These are phyloP conservation scores for Virgularia gustaviana DNA, from an alignment of 92 coral and sea anemone genomes.

Conservation along the genomic window DNA sequence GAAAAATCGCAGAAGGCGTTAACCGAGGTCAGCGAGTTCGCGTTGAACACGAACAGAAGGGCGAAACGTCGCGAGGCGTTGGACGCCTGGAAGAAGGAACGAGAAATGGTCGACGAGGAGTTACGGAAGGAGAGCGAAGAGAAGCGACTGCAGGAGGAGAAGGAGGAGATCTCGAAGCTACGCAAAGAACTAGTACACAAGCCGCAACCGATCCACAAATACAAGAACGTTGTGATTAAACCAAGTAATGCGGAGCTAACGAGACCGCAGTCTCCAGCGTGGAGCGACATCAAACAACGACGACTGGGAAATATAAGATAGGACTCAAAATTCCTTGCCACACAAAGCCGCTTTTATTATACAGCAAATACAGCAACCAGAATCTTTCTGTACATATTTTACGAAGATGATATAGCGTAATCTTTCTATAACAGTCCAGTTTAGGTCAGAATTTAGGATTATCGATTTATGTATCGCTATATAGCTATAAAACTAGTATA, in stretches of 20 bases:
- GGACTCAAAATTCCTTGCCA: no score
- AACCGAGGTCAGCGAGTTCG: conserved; percentile 77
- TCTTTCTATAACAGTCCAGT: no score
- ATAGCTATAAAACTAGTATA: no score
- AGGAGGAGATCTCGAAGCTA: conserved; percentile 48
- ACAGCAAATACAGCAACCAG: no score
- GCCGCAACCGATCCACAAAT: conserved; percentile 78
- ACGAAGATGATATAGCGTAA: no score
- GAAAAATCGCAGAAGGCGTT: conserved; percentile 73
- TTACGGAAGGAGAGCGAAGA: conserved; percentile 57
- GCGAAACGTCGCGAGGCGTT: conserved; percentile 74
- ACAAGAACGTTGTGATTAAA: conserved; percentile 55
- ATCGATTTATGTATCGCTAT: no score
- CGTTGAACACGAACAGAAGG: conserved; percentile 70
- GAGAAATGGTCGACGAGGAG: conserved; percentile 60
- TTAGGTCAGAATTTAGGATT: no score
- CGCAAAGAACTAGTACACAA: conserved; percentile 90
- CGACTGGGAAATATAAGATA: conserved; percentile 20
- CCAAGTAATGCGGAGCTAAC: conserved; percentile 76
- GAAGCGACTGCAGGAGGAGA: conserved; percentile 73
- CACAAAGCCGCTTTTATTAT: no score
- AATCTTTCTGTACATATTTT: no score
- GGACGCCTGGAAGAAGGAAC: conserved; percentile 69
- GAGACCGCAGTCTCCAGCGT: conserved; percentile 71
- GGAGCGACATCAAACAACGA: conserved; percentile 66